A percentile compares a stretch with the other conserved stretches of the same genome.
Conservation (phyloP, 2,797 vertebrate genomes). For the Scarus forsteni region DNA sequence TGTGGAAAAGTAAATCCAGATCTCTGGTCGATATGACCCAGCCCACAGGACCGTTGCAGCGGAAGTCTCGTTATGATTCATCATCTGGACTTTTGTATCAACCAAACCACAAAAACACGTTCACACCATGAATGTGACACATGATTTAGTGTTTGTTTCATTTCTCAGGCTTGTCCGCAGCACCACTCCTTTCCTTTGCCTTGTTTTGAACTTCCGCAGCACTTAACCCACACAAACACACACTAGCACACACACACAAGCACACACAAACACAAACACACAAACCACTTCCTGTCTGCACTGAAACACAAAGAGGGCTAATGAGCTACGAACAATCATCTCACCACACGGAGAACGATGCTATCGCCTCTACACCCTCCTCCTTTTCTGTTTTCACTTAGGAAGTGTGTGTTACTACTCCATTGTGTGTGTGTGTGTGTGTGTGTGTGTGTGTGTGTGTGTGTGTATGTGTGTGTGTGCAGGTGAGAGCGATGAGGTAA, state of each 20-base stretch:
- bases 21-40: slow-evolving; percentile 2
- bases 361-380: slow-evolving; percentile 5
- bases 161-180: slow-evolving; percentile 44
- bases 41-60: slow-evolving; percentile 5
- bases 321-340: slow-evolving; percentile 48
- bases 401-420: slow-evolving; percentile 8
- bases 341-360: slow-evolving; percentile 31
- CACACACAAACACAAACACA: slow-evolving; percentile 31
- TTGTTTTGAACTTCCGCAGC: slow-evolving; percentile 58
- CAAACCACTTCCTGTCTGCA: slow-evolving; percentile 65
- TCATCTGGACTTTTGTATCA: slow-evolving; percentile 52
- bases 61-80: slow-evolving; percentile 54
- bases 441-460: neutral
- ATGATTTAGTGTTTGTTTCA: slow-evolving; percentile 58
- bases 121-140: slow-evolving; percentile 62
- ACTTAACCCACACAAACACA: slow-evolving; percentile 34
- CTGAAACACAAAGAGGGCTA: slow-evolving; percentile 65
- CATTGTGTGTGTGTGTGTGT: slow-evolving; percentile 3
- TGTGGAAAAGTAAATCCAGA: no score
- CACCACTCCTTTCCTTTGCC: slow-evolving; percentile 51
- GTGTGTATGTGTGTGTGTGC: slow-evolving; percentile 6
- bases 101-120: slow-evolving; percentile 19
- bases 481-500: slow-evolving; percentile 59
- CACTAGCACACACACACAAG: slow-evolving; percentile 13
- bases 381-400: slow-evolving; percentile 32